Base-by-base conservation (phyloP, 2,797 vertebrate genomes). In the Microhierax caerulescens region DNA sequence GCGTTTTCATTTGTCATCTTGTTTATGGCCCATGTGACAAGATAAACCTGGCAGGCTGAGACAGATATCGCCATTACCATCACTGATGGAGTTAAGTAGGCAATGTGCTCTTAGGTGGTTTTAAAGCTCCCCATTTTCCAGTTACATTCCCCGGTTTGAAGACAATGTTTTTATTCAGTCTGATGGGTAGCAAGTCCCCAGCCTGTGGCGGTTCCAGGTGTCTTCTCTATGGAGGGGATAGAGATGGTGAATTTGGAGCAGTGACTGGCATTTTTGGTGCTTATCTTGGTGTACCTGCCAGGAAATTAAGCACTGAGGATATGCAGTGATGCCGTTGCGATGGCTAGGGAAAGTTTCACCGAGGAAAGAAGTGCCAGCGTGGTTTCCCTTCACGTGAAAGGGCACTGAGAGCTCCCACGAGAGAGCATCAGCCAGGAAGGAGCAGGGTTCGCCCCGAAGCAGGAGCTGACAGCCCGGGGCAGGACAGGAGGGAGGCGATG, bases 1-100 rank as follows among this genome's bases (percentile, higher is more conserved):
- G 93, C 7, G 60, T 88, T 95, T 88, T 56, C 69, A 67, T 97
- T 79, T 86, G 82, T 96, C 96, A 96, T 28, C 92, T 74, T 64
- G 64, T 85, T 97, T 88, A 91, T 7, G 56, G 90, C 73, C 89
- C 47, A 0, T 76, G 83, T 48, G 95, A 95, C 95, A 95, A 87
- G 78, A 78, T 3, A 56, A 87, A 85, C n/a, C 76, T 41, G 92
- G 90, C 95, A 93, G 82, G 85, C 83, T 10, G 67, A 93, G 92
- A 82, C 3, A 47, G 95, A 95, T 84, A 39, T 7, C 12, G 8
- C 94, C 76, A 47, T 61, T 53, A 17, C 88, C 89, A 51, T 4
- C 45, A 11, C 88, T 5, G 77, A 37, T 16, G 81, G 88, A 63
- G 92, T 5, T 77, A 80, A 85, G 69, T 2, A 84, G 89, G 78